Evolutionary conservation across 2,797 vertebrate genomes (phyloP).

Genomic region (Ceryle rudis): DNA sequence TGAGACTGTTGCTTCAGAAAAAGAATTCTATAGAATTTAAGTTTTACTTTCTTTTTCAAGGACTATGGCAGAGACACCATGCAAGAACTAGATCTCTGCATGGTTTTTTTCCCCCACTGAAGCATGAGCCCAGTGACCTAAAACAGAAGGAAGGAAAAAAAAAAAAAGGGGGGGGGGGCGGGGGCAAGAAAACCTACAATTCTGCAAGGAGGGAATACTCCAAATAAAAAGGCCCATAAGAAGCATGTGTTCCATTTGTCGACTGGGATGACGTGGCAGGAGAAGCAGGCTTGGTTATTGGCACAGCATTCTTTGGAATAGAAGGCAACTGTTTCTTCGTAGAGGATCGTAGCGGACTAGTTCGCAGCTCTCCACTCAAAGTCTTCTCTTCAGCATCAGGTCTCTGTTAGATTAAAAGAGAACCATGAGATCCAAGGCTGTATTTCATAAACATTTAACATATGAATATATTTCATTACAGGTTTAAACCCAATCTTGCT

Average conservation of each 20-base stretch:
- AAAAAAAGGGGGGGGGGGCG: no score
- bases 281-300: constrained; percentile 90
- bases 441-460: background rate
- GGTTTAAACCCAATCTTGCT: background rate
- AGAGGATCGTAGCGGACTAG: constrained; percentile 88
- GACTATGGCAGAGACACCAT: background rate
- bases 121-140: background rate
- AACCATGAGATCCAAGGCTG: rapidly evolving
- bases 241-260: constrained; percentile 94
- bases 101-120: background rate
- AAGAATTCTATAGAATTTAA: background rate
- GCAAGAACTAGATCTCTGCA: background rate
- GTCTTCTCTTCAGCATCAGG: constrained; percentile 90
- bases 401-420: constrained; percentile 78
- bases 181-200: constrained; percentile 86
- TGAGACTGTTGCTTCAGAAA: background rate
- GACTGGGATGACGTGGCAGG: constrained; percentile 84
- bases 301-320: constrained; percentile 91
- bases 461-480: background rate
- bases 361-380: constrained; percentile 84
- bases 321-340: constrained; percentile 90
- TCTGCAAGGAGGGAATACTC: constrained; percentile 98
- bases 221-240: constrained; percentile 97
- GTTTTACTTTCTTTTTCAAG: background rate
- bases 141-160: background rate